Percentiles rank a stretch among this genome's conserved stretches.
Conservation (phyloP, 2,888 invertebrate species). For the Barypeithes pellucidus region DNA sequence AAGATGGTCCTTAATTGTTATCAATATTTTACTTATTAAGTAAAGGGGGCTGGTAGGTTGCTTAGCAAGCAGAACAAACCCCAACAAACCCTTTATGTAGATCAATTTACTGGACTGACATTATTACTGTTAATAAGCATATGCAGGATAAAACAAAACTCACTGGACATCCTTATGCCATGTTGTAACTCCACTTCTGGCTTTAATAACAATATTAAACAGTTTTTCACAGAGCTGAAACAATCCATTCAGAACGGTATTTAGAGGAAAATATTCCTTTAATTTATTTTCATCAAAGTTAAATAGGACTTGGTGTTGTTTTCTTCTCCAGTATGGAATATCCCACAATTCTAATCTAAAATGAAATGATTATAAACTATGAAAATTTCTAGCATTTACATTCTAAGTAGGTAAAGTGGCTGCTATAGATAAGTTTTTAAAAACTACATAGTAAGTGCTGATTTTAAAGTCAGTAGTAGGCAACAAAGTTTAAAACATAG, state of each 20-base stretch:
- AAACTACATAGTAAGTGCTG: too few species aligned
- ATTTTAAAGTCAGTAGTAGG: not conserved
- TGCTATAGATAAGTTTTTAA: too few species aligned
- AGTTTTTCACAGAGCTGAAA: conserved; percentile 84
- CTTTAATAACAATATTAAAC: conserved; percentile 85
- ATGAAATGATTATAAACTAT: not conserved
- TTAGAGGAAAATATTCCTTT: conserved; percentile 87
- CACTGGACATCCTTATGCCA: conserved; percentile 89
- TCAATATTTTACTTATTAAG: too few species aligned
- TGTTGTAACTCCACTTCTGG: conserved; percentile 77
- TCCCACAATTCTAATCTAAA: conserved; percentile 84
- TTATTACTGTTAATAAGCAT: not conserved
- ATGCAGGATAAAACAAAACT: not conserved
- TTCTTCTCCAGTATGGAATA: conserved; percentile 89
- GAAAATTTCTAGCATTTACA: conserved; percentile 5
- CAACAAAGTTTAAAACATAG: too few species aligned
- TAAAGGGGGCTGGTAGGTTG: too few species aligned
- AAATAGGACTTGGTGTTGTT: conserved; percentile 79
- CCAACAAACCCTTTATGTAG: too few species aligned
- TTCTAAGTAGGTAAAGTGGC: too few species aligned
- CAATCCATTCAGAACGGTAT: conserved; percentile 84
- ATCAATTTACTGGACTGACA: too few species aligned
- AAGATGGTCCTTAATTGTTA: too few species aligned
- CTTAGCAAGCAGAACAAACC: too few species aligned
- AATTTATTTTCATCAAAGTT: conserved; percentile 80